Evolutionary conservation across 2,888 invertebrate species (phyloP).

Genomic region (Acrobasis suavella): DNA sequence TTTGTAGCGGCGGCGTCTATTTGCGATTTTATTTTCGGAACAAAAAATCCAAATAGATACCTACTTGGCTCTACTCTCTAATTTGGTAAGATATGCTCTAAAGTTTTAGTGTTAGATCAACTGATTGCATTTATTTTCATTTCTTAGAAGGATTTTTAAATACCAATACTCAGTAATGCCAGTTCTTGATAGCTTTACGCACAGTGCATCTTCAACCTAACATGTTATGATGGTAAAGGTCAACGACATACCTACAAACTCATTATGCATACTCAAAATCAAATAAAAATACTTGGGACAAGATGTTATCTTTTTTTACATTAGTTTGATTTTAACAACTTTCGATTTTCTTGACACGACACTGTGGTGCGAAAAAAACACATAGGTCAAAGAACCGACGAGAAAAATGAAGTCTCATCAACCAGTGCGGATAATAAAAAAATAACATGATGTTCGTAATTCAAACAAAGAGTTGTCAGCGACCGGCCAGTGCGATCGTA

Average conservation of each 20-base stretch:
- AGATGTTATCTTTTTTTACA: conserved; percentile 7
- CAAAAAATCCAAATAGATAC: too few species aligned
- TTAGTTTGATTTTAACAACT: conserved; percentile 8
- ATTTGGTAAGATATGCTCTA: too few species aligned
- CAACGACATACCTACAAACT: neutral
- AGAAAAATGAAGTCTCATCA: conserved; percentile 46
- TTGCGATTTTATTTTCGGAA: too few species aligned
- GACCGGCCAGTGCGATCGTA: conserved; percentile 58
- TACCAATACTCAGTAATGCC: too few species aligned
- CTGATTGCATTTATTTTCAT: too few species aligned
- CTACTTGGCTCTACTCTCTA: too few species aligned
- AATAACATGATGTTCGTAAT: conserved; percentile 51
- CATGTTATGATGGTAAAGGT: neutral
- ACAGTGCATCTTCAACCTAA: neutral
- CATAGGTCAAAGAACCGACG: conserved; percentile 63
- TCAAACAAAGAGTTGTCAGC: conserved; percentile 72
- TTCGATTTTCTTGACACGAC: conserved; percentile 18
- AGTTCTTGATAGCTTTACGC: too few species aligned
- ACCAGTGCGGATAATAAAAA: conserved; percentile 58
- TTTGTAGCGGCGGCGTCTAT: too few species aligned
- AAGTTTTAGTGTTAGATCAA: too few species aligned
- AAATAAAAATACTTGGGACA: conserved; percentile 3
- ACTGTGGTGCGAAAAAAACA: conserved; percentile 13
- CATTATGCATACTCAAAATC: neutral
- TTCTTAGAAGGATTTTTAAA: too few species aligned